Percentiles rank a stretch among this genome's conserved stretches.
Conservation (phyloP, 1,140 invertebrate species). For the Neodiprion pinetum region DNA sequence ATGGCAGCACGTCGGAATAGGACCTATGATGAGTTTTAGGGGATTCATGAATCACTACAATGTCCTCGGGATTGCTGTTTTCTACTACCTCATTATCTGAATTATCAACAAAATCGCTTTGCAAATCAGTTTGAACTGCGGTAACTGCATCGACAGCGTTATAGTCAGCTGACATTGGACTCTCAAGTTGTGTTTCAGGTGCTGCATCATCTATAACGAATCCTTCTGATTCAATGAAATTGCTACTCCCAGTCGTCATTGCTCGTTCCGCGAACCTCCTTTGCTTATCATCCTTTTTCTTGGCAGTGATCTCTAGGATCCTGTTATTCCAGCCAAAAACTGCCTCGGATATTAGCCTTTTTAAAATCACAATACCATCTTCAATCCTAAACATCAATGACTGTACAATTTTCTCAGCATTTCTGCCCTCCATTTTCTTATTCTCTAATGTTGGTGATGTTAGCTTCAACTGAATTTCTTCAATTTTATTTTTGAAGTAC, state of each 20-base stretch:
- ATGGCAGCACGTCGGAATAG: slow-evolving; percentile 56
- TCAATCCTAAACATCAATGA: slow-evolving; percentile 60
- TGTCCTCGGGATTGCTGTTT: slow-evolving; percentile 49
- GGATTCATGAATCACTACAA: slow-evolving; percentile 47
- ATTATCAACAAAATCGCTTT: slow-evolving; percentile 38
- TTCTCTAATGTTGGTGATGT: slow-evolving; percentile 69
- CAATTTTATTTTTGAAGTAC: slow-evolving; percentile 76
- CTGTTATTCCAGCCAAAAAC: slow-evolving; percentile 73
- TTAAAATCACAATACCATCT: slow-evolving; percentile 70
- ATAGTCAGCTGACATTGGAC: slow-evolving; percentile 57
- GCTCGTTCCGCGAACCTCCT: slow-evolving; percentile 49
- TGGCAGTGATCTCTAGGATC: slow-evolving; percentile 55
- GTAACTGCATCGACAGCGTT: slow-evolving; percentile 55
- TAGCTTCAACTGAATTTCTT: slow-evolving; percentile 75
- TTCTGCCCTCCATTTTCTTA: slow-evolving; percentile 52
- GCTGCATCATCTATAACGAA: slow-evolving; percentile 58
- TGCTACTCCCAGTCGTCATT: slow-evolving; percentile 32
- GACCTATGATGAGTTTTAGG: slow-evolving; percentile 58
- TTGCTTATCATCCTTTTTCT: slow-evolving; percentile 64
- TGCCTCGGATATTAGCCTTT: slow-evolving; percentile 70
- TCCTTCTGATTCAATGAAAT: slow-evolving; percentile 46
- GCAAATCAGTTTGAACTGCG: slow-evolving; percentile 35
- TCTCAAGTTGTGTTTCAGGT: slow-evolving; percentile 55
- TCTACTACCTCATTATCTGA: slow-evolving; percentile 49
- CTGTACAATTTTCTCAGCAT: slow-evolving; percentile 46